phyloP scores from a whole-genome alignment of 2,888 invertebrate genomes.

The Lithosia quadra region DNA sequence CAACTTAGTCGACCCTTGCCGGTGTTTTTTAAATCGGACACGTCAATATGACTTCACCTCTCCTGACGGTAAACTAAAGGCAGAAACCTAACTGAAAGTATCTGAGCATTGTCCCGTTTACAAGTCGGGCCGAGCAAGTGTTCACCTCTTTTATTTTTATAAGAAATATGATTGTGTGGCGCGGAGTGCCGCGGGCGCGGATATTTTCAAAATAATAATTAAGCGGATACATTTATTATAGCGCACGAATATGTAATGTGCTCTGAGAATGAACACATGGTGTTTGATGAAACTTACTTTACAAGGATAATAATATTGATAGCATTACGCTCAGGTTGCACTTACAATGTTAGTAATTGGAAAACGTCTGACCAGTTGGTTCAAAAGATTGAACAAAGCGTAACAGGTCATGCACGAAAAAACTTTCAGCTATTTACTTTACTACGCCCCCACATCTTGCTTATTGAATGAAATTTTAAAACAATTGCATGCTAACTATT shows the following conservation, averaged over 20 bases:
- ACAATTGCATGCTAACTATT: too few relatives aligned
- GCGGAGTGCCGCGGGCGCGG: conserved; percentile 76
- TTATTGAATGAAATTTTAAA: too few relatives aligned
- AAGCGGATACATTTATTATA: conserved; percentile 86
- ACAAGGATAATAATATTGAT: neutral
- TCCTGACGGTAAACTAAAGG: too few relatives aligned
- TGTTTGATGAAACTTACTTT: conserved; percentile 51
- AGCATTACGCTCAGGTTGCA: neutral
- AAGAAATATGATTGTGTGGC: conserved; percentile 53
- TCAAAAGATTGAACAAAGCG: too few relatives aligned
- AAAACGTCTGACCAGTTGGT: too few relatives aligned
- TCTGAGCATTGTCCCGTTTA: conserved; percentile 40
- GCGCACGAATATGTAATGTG: conserved; percentile 77
- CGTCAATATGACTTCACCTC: too few relatives aligned
- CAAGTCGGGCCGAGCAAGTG: conserved; percentile 39
- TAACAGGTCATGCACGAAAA: too few relatives aligned
- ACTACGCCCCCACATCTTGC: too few relatives aligned
- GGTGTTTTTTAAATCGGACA: too few relatives aligned
- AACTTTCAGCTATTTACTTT: too few relatives aligned
- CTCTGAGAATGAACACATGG: conserved; percentile 64
- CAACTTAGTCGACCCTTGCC: too few relatives aligned
- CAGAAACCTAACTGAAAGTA: conserved; percentile 30
- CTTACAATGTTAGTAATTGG: too few relatives aligned
- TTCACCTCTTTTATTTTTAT: conserved; percentile 48
- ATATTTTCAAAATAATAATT: conserved; percentile 86